phyloP scores from a whole-genome alignment of 2,888 invertebrate species.

The Poecilobothrus nobilitatus region DNA sequence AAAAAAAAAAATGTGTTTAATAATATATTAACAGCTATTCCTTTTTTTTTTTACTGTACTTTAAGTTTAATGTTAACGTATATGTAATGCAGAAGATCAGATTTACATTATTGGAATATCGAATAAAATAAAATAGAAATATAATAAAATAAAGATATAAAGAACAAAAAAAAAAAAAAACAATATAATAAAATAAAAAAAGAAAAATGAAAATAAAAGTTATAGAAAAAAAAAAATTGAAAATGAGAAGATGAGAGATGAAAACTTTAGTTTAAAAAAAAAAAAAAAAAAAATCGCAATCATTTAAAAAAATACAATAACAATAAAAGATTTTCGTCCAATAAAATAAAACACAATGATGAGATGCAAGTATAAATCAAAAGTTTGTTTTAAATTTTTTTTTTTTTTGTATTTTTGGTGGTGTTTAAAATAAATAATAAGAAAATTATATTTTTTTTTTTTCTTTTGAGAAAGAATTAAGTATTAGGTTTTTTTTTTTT shows the following conservation, averaged over 20 bases:
- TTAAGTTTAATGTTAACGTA: neutral
- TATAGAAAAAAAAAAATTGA: neutral
- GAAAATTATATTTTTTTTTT: neutral
- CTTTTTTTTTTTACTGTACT: no score
- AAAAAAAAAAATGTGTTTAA: no score
- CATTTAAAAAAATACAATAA: neutral
- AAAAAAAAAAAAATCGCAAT: neutral
- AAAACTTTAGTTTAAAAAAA: neutral
- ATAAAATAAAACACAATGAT: constrained; percentile 1
- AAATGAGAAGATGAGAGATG: neutral
- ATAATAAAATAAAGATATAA: neutral
- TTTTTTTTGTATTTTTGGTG: neutral
- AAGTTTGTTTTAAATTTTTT: neutral
- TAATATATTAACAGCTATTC: no score
- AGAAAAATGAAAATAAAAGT: neutral
- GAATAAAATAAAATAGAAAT: constrained; percentile 5
- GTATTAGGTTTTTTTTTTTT: neutral
- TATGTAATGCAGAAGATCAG: neutral
- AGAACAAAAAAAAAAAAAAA: no score
- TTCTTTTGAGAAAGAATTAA: neutral
- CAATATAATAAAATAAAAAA: neutral
- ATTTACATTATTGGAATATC: neutral
- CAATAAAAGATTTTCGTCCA: neutral
- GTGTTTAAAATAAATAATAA: neutral
- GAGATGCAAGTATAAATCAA: constrained; percentile 6